Percentiles rank a stretch among this genome's conserved stretches.
These are phyloP conservation scores for Phalacrocorax carbo DNA, from an alignment of 2,113 vertebrate genomes.

Conservation along the genomic window DNA sequence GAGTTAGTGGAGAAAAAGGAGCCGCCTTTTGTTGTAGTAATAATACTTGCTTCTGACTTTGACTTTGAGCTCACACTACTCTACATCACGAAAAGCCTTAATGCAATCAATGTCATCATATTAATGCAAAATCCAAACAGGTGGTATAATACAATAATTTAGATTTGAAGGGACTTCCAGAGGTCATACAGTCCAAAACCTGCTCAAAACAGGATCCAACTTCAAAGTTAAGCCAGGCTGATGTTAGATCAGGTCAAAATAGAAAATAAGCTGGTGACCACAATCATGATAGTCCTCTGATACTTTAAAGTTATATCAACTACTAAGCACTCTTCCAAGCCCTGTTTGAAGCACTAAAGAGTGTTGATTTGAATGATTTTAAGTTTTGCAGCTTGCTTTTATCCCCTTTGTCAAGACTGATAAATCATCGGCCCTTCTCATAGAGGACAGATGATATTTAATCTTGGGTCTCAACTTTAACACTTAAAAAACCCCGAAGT, in stretches of 20 bases:
- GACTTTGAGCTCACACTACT: not conserved
- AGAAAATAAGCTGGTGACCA: not conserved
- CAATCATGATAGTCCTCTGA: not conserved
- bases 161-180: not conserved
- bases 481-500: not conserved
- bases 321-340: not conserved
- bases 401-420: not conserved
- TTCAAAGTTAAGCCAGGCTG: not conserved
- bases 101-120: not conserved
- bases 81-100: not conserved
- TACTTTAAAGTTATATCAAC: not conserved
- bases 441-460: not conserved
- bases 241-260: not conserved
- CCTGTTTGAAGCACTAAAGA: not conserved
- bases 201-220: not conserved
- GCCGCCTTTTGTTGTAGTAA: not conserved
- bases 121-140: not conserved
- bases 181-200: not conserved
- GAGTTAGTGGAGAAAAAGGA: not conserved
- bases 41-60: not conserved
- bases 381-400: not conserved
- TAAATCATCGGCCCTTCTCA: not conserved
- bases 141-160: not conserved
- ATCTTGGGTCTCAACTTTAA: not conserved
- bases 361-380: not conserved